These are phyloP conservation scores for Kradibia gibbosae DNA, from an alignment of 1,140 invertebrate species.

Conservation along the genomic window DNA sequence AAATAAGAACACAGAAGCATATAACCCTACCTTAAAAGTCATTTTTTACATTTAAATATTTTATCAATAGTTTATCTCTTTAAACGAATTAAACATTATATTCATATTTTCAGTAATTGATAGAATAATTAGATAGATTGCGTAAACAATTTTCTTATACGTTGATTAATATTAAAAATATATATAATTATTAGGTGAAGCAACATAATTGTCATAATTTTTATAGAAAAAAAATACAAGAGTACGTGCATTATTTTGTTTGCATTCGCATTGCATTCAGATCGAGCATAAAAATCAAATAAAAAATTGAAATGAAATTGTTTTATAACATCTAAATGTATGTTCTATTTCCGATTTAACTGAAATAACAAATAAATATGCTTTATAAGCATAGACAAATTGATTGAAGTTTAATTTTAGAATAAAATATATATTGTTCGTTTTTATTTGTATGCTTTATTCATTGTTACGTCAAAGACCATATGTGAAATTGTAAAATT, in stretches of 20 bases:
- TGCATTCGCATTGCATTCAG: conserved; percentile 47
- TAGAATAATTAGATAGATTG: conserved; percentile 4
- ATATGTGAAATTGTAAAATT: conserved; percentile 9
- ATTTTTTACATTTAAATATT: too few species aligned
- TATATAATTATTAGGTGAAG: conserved; percentile 33
- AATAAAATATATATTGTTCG: background rate
- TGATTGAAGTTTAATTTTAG: conserved; percentile 20
- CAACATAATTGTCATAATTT: conserved; percentile 22
- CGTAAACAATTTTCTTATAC: conserved; percentile 22
- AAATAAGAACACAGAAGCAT: too few species aligned
- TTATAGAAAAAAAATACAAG: conserved; percentile 33
- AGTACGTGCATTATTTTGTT: conserved; percentile 32
- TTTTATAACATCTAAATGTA: too few species aligned
- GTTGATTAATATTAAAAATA: conserved; percentile 37
- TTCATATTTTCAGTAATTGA: background rate
- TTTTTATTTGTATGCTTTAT: conserved; percentile 36
- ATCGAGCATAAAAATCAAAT: conserved; percentile 52
- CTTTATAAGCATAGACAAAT: conserved; percentile 13
- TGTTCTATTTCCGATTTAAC: too few species aligned
- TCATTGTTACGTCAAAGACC: too few species aligned
- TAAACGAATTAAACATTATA: too few species aligned
- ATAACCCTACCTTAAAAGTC: too few species aligned
- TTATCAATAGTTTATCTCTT: too few species aligned
- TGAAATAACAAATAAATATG: conserved; percentile 31
- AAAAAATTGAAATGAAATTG: conserved; percentile 37